Conservation (phyloP, 2,113 vertebrate genomes). For the Pao palembangensis region DNA sequence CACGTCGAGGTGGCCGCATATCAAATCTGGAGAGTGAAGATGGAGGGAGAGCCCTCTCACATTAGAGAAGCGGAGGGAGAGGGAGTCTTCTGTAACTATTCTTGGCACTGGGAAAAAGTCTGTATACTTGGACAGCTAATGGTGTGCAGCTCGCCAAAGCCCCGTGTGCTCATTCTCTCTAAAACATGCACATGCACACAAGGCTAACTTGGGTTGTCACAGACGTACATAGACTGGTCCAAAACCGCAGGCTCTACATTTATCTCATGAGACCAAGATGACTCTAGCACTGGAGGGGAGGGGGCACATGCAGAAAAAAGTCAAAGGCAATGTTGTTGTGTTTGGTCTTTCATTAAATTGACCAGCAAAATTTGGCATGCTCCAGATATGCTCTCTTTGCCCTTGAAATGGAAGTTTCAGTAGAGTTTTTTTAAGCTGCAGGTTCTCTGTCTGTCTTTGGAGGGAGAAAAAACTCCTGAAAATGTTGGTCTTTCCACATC, state of each 20-base stretch:
- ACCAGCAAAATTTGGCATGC: conserved; percentile 40
- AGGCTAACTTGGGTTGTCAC: conserved; percentile 40
- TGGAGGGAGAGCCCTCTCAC: conserved; percentile 43
- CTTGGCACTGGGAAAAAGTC: conserved; percentile 63
- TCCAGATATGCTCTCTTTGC: conserved; percentile 11
- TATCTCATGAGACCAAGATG: conserved; percentile 55
- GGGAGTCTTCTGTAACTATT: conserved; percentile 57
- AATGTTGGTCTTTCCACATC: conserved; percentile 23
- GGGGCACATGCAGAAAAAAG: conserved; percentile 4
- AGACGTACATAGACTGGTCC: conserved; percentile 43
- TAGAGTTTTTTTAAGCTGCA: conserved; percentile 35
- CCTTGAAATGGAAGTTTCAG: conserved; percentile 33
- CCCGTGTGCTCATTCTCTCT: conserved; percentile 52
- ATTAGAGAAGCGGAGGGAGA: conserved; percentile 43
- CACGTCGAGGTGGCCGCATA: conserved; percentile 34
- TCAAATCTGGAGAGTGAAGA: conserved; percentile 47
- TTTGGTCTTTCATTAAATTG: conserved; percentile 53
- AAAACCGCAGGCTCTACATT: conserved; percentile 57
- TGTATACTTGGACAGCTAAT: conserved; percentile 58
- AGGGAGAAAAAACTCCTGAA: conserved; percentile 43
- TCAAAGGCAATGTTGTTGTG: conserved; percentile 39
- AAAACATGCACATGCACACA: conserved; percentile 33
- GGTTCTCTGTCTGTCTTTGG: conserved; percentile 36
- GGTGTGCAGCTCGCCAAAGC: conserved; percentile 53
- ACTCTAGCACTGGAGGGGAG: conserved; percentile 42